Percentiles rank a stretch among this genome's conserved stretches.
These are phyloP conservation scores for Hylaea fasciaria DNA, from an alignment of 2,888 invertebrate species.

Conservation along the genomic window DNA sequence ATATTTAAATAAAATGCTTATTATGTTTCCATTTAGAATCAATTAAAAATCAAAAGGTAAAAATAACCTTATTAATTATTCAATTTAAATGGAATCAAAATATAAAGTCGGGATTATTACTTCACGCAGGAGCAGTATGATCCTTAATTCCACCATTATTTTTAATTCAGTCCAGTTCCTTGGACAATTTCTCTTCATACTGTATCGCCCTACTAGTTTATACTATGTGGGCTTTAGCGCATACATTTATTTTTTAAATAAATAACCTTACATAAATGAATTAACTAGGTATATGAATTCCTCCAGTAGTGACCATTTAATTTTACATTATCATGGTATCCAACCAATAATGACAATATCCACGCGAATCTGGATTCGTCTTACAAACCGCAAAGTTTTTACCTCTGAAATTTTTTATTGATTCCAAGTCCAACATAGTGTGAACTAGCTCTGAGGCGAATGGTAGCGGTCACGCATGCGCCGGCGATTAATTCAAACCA, in stretches of 20 bases:
- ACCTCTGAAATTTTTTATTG: too few relatives aligned
- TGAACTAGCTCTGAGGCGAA: conserved; percentile 59
- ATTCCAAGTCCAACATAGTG: conserved; percentile 13
- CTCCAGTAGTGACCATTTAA: too few relatives aligned
- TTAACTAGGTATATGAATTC: too few relatives aligned
- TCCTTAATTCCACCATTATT: conserved; percentile 81
- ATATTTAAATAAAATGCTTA: background rate
- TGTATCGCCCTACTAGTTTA: conserved; percentile 23
- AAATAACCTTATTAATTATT: conserved; percentile 40
- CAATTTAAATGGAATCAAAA: conserved; percentile 52
- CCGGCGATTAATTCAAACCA: conserved; percentile 83
- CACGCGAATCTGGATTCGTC: too few relatives aligned
- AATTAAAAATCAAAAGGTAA: conserved; percentile 9
- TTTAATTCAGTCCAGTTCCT: conserved; percentile 73
- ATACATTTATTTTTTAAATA: background rate
- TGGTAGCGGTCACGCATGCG: conserved; percentile 82
- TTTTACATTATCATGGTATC: too few relatives aligned
- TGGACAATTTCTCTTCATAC: conserved; percentile 72
- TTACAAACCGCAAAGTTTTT: too few relatives aligned
- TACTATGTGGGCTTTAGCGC: conserved; percentile 46
- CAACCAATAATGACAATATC: too few relatives aligned
- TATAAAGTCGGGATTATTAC: conserved; percentile 56
- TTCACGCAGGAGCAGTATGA: conserved; percentile 66
- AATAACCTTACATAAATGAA: too few relatives aligned
- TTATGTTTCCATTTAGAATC: background rate